These are phyloP conservation scores for Zaprionus lachaisei DNA, from an alignment of 1,140 invertebrate genomes.

Conservation along the genomic window DNA sequence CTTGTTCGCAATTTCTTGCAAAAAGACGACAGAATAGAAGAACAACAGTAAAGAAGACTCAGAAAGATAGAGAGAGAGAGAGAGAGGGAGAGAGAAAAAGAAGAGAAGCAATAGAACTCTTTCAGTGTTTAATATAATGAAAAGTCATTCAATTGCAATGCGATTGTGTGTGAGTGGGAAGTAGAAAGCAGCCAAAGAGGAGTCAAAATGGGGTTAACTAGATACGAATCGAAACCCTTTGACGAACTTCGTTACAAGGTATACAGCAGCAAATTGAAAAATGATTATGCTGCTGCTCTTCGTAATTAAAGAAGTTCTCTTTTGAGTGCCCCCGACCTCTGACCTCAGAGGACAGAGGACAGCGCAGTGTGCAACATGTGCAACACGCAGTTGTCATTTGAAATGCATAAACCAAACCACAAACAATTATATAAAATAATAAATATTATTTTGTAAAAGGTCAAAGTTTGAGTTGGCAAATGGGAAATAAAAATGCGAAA, in stretches of 20 bases:
- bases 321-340: neutral
- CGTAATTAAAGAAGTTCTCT: slow-evolving; percentile 17
- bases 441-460: slow-evolving; percentile 30
- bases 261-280: slow-evolving; percentile 21
- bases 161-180: slow-evolving; percentile 26
- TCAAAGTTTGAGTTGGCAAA: neutral
- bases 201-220: slow-evolving; percentile 20
- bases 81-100: neutral
- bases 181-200: neutral
- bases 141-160: slow-evolving; percentile 69
- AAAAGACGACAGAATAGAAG: neutral
- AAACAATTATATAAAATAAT: slow-evolving; percentile 34
- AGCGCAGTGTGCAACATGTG: neutral
- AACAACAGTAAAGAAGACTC: neutral
- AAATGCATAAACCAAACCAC: slow-evolving; percentile 28
- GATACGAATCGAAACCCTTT: slow-evolving; percentile 20
- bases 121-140: slow-evolving; percentile 57
- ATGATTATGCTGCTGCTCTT: slow-evolving; percentile 2
- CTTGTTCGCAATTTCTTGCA: slow-evolving; percentile 19
- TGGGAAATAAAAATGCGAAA: neutral
- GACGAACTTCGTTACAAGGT: slow-evolving; percentile 8
- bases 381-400: neutral
- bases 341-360: neutral
- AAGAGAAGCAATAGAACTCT: slow-evolving; percentile 3
- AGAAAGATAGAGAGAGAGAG: neutral